Conservation (phyloP, 2,113 vertebrate genomes). For the Chionis minor region DNA sequence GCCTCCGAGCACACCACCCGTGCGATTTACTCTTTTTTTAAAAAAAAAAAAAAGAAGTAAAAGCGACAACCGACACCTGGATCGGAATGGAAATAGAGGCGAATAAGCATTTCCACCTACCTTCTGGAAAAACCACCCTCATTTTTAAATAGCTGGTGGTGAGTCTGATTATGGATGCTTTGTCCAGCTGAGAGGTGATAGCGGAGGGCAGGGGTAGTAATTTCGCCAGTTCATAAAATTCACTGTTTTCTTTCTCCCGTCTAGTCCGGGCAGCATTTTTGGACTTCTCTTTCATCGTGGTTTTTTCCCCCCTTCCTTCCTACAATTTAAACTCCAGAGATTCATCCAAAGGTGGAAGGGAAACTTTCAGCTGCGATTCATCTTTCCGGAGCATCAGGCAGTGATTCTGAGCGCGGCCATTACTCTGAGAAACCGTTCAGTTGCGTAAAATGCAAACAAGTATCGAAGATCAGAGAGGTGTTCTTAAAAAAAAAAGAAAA, state of each 20-base stretch:
- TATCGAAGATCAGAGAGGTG: neutral
- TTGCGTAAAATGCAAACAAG: neutral
- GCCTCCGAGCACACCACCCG: neutral
- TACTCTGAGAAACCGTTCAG: slow-evolving; percentile 15
- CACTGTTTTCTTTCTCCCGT: slow-evolving; percentile 97
- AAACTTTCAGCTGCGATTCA: slow-evolving; percentile 59
- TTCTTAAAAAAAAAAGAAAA: neutral
- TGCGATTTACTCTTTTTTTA: neutral
- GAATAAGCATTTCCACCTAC: slow-evolving; percentile 74
- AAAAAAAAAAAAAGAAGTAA: too few relatives aligned
- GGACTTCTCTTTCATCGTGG: slow-evolving; percentile 98
- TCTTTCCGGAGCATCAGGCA: slow-evolving; percentile 23
- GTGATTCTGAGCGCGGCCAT: neutral
- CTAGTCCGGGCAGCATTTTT: slow-evolving; percentile 98
- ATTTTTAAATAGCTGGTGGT: slow-evolving; percentile 98
- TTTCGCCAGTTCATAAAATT: slow-evolving; percentile 98
- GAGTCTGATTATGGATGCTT: slow-evolving; percentile 97
- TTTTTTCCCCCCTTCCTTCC: slow-evolving; percentile 67
- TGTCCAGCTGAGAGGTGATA: slow-evolving; percentile 98
- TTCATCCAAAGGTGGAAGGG: slow-evolving; percentile 73
- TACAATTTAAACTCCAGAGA: slow-evolving; percentile 72
- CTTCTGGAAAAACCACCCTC: slow-evolving; percentile 96
- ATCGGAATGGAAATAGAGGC: neutral
- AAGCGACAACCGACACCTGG: neutral
- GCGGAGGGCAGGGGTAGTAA: slow-evolving; percentile 95